Conservation (phyloP, 2,797 vertebrate species). For the Gymnocypris eckloni region DNA sequence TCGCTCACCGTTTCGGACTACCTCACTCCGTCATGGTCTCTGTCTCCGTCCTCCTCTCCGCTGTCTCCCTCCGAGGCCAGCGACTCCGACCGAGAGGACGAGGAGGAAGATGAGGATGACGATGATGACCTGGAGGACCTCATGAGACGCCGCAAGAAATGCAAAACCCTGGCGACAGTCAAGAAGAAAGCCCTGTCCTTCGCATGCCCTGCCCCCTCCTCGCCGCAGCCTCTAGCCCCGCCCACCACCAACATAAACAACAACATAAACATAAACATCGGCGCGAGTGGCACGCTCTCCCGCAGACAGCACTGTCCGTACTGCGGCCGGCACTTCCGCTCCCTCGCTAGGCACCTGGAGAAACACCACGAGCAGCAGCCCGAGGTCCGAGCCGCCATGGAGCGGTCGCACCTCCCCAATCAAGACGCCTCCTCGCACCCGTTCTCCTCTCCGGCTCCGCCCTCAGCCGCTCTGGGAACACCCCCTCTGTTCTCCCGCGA, state of each 20-base stretch:
- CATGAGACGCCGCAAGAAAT: conserved; percentile 80
- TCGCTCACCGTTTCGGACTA: conserved; percentile 83
- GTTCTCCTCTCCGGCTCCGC: conserved; percentile 63
- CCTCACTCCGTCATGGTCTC: conserved; percentile 84
- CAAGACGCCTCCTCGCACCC: conserved; percentile 61
- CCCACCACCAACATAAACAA: conserved; percentile 83
- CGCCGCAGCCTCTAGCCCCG: conserved; percentile 66
- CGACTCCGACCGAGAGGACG: conserved; percentile 81
- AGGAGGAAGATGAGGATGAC: conserved; percentile 80
- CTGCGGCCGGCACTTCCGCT: conserved; percentile 81
- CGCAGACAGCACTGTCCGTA: conserved; percentile 80
- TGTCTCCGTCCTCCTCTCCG: conserved; percentile 82
- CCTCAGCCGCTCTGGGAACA: conserved; percentile 56
- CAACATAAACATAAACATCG: conserved; percentile 83
- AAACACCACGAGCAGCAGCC: conserved; percentile 83
- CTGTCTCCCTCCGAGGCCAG: conserved; percentile 82
- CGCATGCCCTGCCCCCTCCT: conserved; percentile 71
- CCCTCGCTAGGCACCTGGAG: conserved; percentile 81
- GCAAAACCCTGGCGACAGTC: conserved; percentile 69
- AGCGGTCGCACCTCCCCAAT: conserved; percentile 71
- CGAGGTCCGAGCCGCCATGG: conserved; percentile 79
- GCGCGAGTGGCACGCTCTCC: conserved; percentile 65
- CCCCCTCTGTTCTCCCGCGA: conserved; percentile 71
- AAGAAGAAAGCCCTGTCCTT: conserved; percentile 74
- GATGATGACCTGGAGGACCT: conserved; percentile 80